Base-by-base conservation (phyloP, 2,797 vertebrate species). In the Mergus octosetaceus region DNA sequence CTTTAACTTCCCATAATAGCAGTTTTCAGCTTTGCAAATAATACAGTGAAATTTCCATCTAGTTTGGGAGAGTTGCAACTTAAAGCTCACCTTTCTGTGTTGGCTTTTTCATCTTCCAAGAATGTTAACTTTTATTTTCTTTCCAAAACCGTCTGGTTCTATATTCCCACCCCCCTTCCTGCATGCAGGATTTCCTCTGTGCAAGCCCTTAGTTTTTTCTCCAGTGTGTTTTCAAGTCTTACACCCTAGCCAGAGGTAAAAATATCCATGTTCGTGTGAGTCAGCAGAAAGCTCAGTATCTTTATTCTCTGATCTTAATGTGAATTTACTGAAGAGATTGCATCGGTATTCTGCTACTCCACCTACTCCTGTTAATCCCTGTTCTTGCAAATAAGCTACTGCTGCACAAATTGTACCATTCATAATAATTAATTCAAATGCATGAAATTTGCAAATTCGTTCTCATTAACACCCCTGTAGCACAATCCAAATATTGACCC, bases 1-100 rank as follows among this genome's bases (percentile, higher is more conserved):
- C 58, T 87, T 91, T 69, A 81, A 78, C 70, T 92, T 92, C 70
- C 60, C 71, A 76, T 60, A 90, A 79, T 74, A 53, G 90, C 69
- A 66, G 36, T 77, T 39, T 82, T 82, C 38, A 68, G 68, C 47
- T 90, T 85, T 82, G 57, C 57, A 95, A 94, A 73, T 58, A 91
- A 61, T 21, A 53, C 73, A 57, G 49, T 72, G 47, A 87, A 61
- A 56, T 70, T 60, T 82, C 64, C 18, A 66, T 45, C 39, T 68
- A 12, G 28, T 65, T 92, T 65, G 69, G 38, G 81, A 24, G 68
- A 76, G 25, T 16, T 57, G 6, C 41, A 76, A 81, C 34, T 19
- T 21, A 73, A 72, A 90, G 20, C 32, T 85, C 47, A 66, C 30
- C 74, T 70, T 84, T 64, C 53, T 5, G 28, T 70, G 87, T 73